phyloP scores from a whole-genome alignment of 37 sponge, comb jelly and placozoan genomes.

The Ianthella basta region DNA sequence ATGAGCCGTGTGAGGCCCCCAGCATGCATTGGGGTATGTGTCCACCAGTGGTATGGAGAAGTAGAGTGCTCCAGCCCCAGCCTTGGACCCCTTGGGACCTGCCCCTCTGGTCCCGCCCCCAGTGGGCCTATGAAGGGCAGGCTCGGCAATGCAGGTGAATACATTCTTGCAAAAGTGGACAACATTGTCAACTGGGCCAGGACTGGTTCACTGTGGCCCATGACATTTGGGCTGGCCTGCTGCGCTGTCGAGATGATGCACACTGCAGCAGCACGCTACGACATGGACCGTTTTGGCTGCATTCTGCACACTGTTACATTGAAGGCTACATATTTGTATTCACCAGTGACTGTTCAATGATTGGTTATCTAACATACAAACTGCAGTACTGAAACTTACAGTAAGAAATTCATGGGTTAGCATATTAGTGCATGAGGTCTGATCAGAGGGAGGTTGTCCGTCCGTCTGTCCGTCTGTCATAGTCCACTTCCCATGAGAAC shows the following conservation, averaged over 20 bases:
- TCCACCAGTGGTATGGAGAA: not conserved
- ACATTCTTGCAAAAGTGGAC: conserved; percentile 82
- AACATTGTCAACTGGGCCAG: conserved; percentile 94
- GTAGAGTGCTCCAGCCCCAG: conserved; percentile 1
- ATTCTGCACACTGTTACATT: too few species aligned
- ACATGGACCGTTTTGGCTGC: conserved; percentile 90
- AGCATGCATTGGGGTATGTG: not conserved
- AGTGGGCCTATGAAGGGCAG: conserved; percentile 34
- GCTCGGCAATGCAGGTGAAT: conserved; percentile 83
- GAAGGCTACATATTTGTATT: too few species aligned
- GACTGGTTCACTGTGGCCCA: conserved; percentile 96
- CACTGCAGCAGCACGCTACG: conserved; percentile 87
- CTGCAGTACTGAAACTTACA: too few species aligned
- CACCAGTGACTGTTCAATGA: too few species aligned
- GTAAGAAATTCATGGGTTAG: too few species aligned
- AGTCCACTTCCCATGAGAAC: conserved; percentile 39
- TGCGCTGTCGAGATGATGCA: conserved; percentile 99
- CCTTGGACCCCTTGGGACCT: too few species aligned
- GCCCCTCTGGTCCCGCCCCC: too few species aligned
- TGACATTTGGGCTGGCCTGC: conserved; percentile 99
- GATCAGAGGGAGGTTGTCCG: not conserved
- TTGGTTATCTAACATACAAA: too few species aligned
- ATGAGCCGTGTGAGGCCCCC: not conserved
- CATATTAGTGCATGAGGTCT: not conserved
- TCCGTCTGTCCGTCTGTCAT: not conserved